Conservation (phyloP, 2,113 vertebrate species). For the Dicerorhinus sumatrensis region DNA sequence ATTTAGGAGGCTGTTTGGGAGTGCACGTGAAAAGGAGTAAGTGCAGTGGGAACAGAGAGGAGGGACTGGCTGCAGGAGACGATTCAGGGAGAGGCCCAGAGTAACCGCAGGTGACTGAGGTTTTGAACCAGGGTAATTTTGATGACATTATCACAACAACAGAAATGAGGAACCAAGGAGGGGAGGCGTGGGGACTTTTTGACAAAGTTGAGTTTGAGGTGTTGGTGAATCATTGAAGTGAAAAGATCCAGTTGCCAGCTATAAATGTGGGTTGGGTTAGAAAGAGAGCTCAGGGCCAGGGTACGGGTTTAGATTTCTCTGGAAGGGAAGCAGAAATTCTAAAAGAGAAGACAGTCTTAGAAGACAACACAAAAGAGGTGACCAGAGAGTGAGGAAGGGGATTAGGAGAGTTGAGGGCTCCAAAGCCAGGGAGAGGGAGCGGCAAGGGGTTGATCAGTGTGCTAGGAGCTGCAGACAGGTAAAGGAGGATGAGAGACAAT, state of each 20-base stretch:
- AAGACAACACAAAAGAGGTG: not conserved
- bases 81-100: accelerated
- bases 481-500: not conserved
- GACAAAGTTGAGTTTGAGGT: not conserved
- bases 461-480: not conserved
- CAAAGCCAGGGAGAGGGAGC: not conserved
- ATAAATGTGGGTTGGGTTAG: not conserved
- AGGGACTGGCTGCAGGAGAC: not conserved
- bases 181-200: not conserved
- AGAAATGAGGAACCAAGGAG: not conserved
- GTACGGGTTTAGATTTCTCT: not conserved
- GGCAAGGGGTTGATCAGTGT: not conserved
- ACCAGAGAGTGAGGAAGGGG: not conserved
- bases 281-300: not conserved
- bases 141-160: not conserved
- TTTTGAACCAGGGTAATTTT: not conserved
- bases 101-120: not conserved
- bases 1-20: not conserved
- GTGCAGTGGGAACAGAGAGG: not conserved
- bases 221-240: not conserved
- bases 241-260: not conserved
- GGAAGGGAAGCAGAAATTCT: not conserved
- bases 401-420: not conserved
- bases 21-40: not conserved
- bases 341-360: not conserved